Conservation (phyloP, 2,113 vertebrate genomes). For the Crocuta crocuta region DNA sequence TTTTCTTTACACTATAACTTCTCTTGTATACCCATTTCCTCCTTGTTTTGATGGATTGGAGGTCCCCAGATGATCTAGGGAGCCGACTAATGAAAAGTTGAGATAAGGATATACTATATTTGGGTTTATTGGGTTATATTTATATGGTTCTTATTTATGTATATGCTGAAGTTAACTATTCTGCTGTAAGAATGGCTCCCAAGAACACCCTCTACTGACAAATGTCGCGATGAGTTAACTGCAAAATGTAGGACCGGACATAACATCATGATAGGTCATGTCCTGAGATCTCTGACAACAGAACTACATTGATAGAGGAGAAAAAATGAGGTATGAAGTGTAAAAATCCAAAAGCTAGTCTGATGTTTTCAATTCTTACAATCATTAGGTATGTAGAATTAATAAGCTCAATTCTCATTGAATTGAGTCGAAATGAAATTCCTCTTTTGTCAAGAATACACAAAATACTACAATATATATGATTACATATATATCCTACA, state of each 20-base stretch:
- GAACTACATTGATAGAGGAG: neutral
- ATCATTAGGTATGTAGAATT: neutral
- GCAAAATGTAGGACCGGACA: neutral
- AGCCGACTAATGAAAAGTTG: neutral
- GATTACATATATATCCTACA: neutral
- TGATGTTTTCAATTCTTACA: constrained; percentile 1
- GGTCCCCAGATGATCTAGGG: neutral
- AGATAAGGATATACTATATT: neutral
- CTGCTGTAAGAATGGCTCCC: neutral
- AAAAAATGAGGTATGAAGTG: neutral
- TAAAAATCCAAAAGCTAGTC: neutral
- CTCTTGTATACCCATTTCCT: neutral
- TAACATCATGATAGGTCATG: neutral
- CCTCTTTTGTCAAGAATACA: neutral
- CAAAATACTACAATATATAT: neutral
- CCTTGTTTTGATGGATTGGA: neutral
- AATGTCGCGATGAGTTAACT: neutral
- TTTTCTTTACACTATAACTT: neutral
- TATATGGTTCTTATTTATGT: neutral
- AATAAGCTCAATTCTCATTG: neutral
- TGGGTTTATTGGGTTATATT: neutral
- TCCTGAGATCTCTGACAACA: neutral
- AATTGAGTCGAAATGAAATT: constrained; percentile 31
- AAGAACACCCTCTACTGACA: neutral
- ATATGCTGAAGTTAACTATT: neutral